Evolutionary conservation across 2,888 invertebrate species (phyloP).

Genomic region (Meta bourneti): DNA sequence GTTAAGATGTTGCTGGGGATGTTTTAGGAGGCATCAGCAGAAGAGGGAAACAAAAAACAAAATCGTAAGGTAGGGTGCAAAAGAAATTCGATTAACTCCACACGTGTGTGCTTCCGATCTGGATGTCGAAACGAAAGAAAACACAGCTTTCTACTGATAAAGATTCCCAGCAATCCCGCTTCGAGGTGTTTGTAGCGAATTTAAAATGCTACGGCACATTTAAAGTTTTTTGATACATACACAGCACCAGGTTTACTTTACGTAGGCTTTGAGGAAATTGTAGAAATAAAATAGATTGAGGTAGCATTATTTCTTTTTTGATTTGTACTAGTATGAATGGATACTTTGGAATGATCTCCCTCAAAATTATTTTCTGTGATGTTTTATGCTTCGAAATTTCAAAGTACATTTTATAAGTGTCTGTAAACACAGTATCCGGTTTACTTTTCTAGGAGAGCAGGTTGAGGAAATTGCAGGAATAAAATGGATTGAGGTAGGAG

Average conservation of each 20-base stretch:
- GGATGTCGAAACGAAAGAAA: conserved; percentile 38
- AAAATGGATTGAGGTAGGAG: too few relatives aligned
- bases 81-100: conserved; percentile 55
- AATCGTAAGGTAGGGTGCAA: conserved; percentile 16
- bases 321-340: too few relatives aligned
- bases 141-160: conserved; percentile 41
- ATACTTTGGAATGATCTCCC: too few relatives aligned
- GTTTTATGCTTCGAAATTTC: too few relatives aligned
- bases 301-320: too few relatives aligned
- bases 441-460: too few relatives aligned
- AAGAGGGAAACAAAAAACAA: conserved; percentile 33
- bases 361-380: too few relatives aligned
- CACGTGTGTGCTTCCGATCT: conserved; percentile 25
- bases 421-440: too few relatives aligned
- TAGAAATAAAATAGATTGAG: too few relatives aligned
- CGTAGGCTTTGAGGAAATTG: too few relatives aligned
- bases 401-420: too few relatives aligned
- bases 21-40: conserved; percentile 18
- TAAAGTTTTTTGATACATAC: conserved; percentile 26
- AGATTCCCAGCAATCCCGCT: conserved; percentile 11
- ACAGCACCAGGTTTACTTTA: background rate
- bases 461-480: too few relatives aligned
- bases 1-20: conserved; percentile 26
- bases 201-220: conserved; percentile 38
- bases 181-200: conserved; percentile 26